Base-by-base conservation (phyloP, 2,113 vertebrate species). In the Elgaria multicarinata region DNA sequence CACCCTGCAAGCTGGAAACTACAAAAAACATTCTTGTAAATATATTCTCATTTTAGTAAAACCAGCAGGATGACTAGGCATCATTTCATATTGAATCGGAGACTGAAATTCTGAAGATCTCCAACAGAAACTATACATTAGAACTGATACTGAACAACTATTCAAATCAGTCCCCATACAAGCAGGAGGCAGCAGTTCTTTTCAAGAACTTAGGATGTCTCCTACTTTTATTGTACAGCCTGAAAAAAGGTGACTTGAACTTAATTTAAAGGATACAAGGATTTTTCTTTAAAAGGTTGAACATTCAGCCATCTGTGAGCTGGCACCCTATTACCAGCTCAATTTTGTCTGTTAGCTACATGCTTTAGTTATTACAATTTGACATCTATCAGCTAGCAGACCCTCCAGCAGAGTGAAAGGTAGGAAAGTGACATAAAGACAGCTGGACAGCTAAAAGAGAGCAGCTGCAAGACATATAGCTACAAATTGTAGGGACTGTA, bases 351-450 rank as follows among this genome's bases (percentile, higher is more conserved):
- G 87, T 91, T 84, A 95, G 91, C 67, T 90, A n/a, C 85, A 92
- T 91, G 42, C 67, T 90, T 96, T 91, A 46, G 1, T 93, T 91
- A 89, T 91, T 93, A 82, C 71, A 91, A 9, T 90, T 92, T 95
- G 93, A 96, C 94, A 94, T 84, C 78, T 88, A 89, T 94, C 91
- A 94, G 91, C 67, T 74, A 92, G 69, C 0, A 18, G 86, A 82
- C 74, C 83, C 88, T 95, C 92, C 90, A 95, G 76, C 67, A 95
- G 71, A 74, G 46, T 92, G 80, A 94, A 90, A 94, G 91, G 93
- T 83, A 93, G 83, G 92, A 88, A 89, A 92, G 87, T 90, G 94
- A 94, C 89, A 96, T 88, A 91, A 93, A 93, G 92, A 87, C 90
- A 96, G 89, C 83, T 80, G 91, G 86, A 75, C 67, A 88, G 87